These are phyloP conservation scores for Zootoca vivipara DNA, from an alignment of 2,113 vertebrate genomes.

Conservation along the genomic window DNA sequence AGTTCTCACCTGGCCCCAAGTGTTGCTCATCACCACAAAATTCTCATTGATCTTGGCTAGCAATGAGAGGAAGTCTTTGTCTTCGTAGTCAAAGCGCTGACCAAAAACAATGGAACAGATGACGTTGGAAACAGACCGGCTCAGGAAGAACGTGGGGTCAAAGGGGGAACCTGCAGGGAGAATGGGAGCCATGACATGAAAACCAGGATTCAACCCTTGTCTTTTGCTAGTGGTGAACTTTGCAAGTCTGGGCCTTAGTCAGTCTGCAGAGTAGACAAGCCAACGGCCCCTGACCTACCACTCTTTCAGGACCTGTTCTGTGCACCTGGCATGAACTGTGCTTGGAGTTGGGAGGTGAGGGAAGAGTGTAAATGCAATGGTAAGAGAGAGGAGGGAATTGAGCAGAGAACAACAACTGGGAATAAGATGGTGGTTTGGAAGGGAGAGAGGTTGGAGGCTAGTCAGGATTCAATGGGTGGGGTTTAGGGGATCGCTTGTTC, in stretches of 20 bases:
- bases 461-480: no score
- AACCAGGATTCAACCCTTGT: neutral
- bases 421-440: no score
- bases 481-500: no score
- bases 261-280: no score
- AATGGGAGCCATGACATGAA: neutral
- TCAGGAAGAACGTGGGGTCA: constrained; percentile 62
- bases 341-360: no score
- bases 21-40: constrained; percentile 63
- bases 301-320: no score
- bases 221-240: neutral
- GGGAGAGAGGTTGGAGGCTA: no score
- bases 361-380: no score
- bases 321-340: no score
- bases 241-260: neutral
- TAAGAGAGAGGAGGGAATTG: no score
- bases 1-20: constrained; percentile 64
- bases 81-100: constrained; percentile 63
- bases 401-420: no score
- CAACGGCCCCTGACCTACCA: no score
- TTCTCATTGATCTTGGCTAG: constrained; percentile 54
- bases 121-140: constrained; percentile 60
- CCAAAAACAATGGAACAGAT: constrained; percentile 69
- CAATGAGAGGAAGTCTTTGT: constrained; percentile 66
- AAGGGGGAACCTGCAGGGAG: constrained; percentile 31